Percentiles rank a stretch among this genome's conserved stretches.
phyloP scores from a whole-genome alignment of 2,797 vertebrate species.

The Gadopsis bispinosus region DNA sequence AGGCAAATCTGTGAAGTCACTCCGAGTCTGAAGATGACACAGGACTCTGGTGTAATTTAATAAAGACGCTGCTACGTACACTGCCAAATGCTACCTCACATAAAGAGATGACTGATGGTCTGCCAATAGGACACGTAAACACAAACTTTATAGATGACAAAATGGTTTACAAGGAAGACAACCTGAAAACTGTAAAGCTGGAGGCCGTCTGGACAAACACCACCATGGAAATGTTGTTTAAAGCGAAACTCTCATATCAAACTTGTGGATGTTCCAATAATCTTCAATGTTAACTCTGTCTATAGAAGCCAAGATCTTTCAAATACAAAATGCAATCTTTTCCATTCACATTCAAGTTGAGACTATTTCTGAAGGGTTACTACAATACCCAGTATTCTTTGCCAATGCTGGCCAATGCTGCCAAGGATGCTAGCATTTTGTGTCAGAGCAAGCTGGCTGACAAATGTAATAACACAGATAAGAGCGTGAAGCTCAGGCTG shows the following conservation, averaged over 20 bases:
- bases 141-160: conserved; percentile 30
- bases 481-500: conserved; percentile 15
- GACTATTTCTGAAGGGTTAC: conserved; percentile 26
- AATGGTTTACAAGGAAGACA: neutral
- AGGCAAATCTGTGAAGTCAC: conserved; percentile 40
- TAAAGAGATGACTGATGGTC: conserved; percentile 26
- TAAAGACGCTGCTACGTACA: conserved; percentile 22
- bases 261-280: conserved; percentile 13
- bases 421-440: conserved; percentile 30
- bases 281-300: conserved; percentile 9
- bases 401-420: conserved; percentile 29
- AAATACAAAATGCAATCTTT: conserved; percentile 7
- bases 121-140: conserved; percentile 45
- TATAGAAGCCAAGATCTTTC: conserved; percentile 2
- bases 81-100: conserved; percentile 37
- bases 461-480: conserved; percentile 26
- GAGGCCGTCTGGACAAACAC: conserved; percentile 11
- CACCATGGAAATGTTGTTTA: conserved; percentile 1
- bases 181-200: conserved; percentile 27
- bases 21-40: conserved; percentile 42
- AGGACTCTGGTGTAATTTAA: conserved; percentile 25
- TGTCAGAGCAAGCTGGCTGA: conserved; percentile 17
- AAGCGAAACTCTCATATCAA: neutral
- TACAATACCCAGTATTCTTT: conserved; percentile 25
- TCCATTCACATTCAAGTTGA: neutral